A percentile compares a stretch with the other conserved stretches of the same genome.
Conservation (phyloP, 2,888 invertebrate species). For the Vesta saturnalis region DNA sequence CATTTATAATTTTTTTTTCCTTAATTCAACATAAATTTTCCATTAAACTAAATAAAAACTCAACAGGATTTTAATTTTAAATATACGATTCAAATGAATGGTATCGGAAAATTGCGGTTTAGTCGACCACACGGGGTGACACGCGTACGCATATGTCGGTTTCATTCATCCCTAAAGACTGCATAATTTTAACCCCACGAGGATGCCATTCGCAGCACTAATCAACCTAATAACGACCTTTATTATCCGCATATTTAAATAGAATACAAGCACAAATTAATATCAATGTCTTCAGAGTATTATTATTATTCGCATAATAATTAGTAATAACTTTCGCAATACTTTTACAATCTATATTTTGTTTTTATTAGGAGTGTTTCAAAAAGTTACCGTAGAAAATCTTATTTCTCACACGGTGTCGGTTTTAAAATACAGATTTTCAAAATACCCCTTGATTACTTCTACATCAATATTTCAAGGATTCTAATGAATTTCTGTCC, state of each 20-base stretch:
- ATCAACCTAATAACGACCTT: slow-evolving; percentile 47
- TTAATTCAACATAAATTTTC: neutral
- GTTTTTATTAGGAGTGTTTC: no score
- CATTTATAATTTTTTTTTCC: slow-evolving; percentile 19
- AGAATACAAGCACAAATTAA: no score
- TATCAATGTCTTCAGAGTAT: no score
- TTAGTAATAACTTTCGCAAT: no score
- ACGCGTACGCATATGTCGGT: slow-evolving; percentile 50
- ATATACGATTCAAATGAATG: slow-evolving; percentile 24
- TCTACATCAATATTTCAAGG: no score
- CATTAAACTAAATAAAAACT: neutral
- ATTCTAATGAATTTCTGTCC: no score
- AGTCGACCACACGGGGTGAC: slow-evolving; percentile 50
- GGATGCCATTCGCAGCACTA: slow-evolving; percentile 48
- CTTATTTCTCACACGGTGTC: no score
- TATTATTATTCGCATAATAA: no score
- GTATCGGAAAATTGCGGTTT: slow-evolving; percentile 51
- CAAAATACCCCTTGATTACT: no score
- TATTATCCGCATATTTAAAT: slow-evolving; percentile 34
- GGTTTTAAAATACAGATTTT: no score
- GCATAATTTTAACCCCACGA: slow-evolving; percentile 43
- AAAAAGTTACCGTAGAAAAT: no score
- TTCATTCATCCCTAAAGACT: slow-evolving; percentile 46
- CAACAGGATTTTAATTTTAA: slow-evolving; percentile 1
- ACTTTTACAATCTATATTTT: no score